phyloP scores from a whole-genome alignment of 2,888 invertebrate species.

The Carabus problematicus region DNA sequence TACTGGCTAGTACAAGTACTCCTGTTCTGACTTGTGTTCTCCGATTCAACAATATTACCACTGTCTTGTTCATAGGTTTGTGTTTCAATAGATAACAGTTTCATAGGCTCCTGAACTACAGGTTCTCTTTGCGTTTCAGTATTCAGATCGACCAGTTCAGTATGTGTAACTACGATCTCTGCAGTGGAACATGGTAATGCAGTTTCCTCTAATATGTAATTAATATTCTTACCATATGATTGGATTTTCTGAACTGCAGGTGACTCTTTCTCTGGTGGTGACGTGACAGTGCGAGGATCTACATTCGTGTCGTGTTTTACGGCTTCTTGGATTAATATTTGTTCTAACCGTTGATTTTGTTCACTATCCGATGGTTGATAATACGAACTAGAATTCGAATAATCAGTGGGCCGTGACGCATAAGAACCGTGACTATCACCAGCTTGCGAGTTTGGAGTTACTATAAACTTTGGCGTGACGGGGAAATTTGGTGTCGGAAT shows the following conservation, averaged over 20 bases:
- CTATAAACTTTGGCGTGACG: conserved; percentile 54
- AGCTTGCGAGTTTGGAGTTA: conserved; percentile 49
- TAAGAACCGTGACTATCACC: conserved; percentile 45
- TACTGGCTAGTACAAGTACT: not conserved
- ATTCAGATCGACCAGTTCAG: not conserved
- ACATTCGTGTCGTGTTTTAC: conserved; percentile 36
- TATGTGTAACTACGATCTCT: not conserved
- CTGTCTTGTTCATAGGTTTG: too few relatives aligned
- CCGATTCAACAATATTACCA: not conserved
- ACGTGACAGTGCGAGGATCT: conserved; percentile 1
- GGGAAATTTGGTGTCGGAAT: conserved; percentile 55
- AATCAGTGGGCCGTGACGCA: conserved; percentile 54
- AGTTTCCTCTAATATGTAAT: conserved; percentile 5
- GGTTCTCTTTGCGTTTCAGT: not conserved
- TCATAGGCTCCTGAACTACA: not conserved
- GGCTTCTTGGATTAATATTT: conserved; percentile 53
- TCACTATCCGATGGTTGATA: conserved; percentile 58
- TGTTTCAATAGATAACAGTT: too few relatives aligned
- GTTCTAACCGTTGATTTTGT: conserved; percentile 53
- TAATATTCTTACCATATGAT: not conserved
- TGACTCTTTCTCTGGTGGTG: conserved; percentile 20
- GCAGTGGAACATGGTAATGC: conserved; percentile 3
- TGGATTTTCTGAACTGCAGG: too few relatives aligned
- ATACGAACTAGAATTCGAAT: conserved; percentile 57
- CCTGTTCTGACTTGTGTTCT: conserved; percentile 17